Evolutionary conservation across 2,797 vertebrate species (phyloP), one percentile per base, ranked within the genome.

Genomic region (Lycodopsis pacificus): DNA sequence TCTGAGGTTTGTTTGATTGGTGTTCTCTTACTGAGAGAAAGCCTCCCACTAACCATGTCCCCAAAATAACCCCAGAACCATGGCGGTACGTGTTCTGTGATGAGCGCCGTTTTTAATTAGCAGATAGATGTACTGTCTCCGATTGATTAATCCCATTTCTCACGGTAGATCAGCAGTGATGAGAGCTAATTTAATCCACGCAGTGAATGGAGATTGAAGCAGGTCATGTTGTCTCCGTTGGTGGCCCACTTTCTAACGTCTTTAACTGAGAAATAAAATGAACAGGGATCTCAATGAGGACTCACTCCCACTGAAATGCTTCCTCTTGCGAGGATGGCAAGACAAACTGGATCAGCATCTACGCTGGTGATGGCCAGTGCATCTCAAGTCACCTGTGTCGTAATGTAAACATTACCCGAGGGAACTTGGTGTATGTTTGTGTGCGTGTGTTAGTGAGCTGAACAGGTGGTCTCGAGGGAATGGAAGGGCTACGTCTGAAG

Each of bases 121-220:
- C 34, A 56, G 82, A 86, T 89, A 82, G 73, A 90, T 90, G 86
- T 83, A 80, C 67, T 77, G 87, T 83, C 83, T 88, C 57, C 15
- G 14, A 89, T 83, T 92, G 87, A 94, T 93, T 91, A 94, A 94
- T 93, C 92, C 88, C 70, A 93, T 94, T 93, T 71, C 85, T 87
- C 92, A 92, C 54, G 89, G 93, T 69, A 93, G 93, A 93, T 94
- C 89, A 93, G 86, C 75, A 22, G 71, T 74, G 84, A 88, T 79
- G 92, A 86, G 83, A 88, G 76, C 77, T 89, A 79, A 91, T 92
- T 89, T 89, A 93, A 93, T 91, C 89, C 90, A 72, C 2, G 9
- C 53, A 9, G 57, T 80, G 71, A 91, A 87, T 85, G 65, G 68
- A 74, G 75, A 86, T 51, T 81, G 76, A 90, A 88, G 86, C 79